Base-by-base conservation (phyloP, 2,888 invertebrate genomes). In the Cerastis rubricosa region DNA sequence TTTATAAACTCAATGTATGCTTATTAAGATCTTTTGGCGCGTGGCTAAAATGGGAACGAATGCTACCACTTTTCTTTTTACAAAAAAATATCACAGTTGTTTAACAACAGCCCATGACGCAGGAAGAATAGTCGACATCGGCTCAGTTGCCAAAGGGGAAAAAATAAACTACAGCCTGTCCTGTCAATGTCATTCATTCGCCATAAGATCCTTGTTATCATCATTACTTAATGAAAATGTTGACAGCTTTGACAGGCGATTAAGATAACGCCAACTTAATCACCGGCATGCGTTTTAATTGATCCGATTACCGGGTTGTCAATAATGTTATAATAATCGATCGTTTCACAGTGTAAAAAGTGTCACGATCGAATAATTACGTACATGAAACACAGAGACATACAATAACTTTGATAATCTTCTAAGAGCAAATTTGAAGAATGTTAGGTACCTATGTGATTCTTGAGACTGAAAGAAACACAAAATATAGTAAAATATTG, bases 171-270 rank as follows among this genome's bases (percentile, higher is more conserved):
- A 35, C 35, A 35, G 35, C 35, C 35, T 35, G 2, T 57, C 5
- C 22, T 61, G 35, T 61, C 61, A 61, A 40, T 40, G 12, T 63
- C 63, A n/a, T 63, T 12, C 6, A 40, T 40, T 2, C 2, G 61
- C 35, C 40, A 63, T 40, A 40, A 63, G 0, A 40, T n/a, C 12
- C 22, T 63, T 63, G 40, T 40, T 22, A 12, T n/a, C 40, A 14
- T n/a, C 63, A 40, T 45, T 61, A 49, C 45, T n/a, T 40, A 65
- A n/a, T 54, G 29, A 66, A 29, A 67, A 49, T 25, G 57, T 35
- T 63, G 77, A 61, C 70, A 76, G 67, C 25, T 43, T 49, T 81
- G 35, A 81, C 67, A 22, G 25, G 14, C 6, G 51, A 82, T 66
- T 66, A 61, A 76, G 59, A 47, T 79, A 76, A 54, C 29, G 29